These are phyloP conservation scores for Ectropis crepuscularia DNA, from an alignment of 2,888 invertebrate genomes.

Conservation along the genomic window DNA sequence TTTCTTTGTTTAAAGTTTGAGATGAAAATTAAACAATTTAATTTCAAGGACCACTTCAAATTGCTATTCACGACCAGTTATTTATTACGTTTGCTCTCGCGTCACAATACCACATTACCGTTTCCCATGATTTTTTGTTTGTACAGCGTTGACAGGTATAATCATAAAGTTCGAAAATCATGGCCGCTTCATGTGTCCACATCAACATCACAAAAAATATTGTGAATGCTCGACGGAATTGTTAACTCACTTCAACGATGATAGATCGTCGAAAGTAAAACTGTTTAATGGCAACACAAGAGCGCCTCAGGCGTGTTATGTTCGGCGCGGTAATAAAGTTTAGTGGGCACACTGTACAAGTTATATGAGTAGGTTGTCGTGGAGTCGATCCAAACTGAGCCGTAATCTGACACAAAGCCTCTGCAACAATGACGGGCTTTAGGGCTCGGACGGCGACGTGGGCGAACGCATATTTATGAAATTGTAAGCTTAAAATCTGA, in stretches of 20 bases:
- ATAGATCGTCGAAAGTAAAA: constrained; percentile 37
- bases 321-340: constrained; percentile 30
- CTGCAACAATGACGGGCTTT: constrained; percentile 58
- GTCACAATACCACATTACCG: constrained; percentile 54
- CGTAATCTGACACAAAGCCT: constrained; percentile 63
- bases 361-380: constrained; percentile 38
- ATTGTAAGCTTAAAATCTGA: constrained; percentile 47
- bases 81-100: constrained; percentile 48
- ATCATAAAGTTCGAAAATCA: constrained; percentile 61
- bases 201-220: constrained; percentile 20
- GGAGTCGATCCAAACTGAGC: constrained; percentile 40
- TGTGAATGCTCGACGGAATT: constrained; percentile 24
- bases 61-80: constrained; percentile 64
- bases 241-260: constrained; percentile 24
- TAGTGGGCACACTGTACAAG: constrained; percentile 30
- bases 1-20: constrained; percentile 25
- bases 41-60: constrained; percentile 45
- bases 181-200: constrained; percentile 36
- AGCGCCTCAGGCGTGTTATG: constrained; percentile 27
- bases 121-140: constrained; percentile 58
- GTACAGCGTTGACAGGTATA: constrained; percentile 57
- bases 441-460: constrained; percentile 52
- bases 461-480: constrained; percentile 63
- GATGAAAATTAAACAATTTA: background rate
- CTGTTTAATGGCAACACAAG: constrained; percentile 28